Base-by-base conservation (phyloP, 1,140 invertebrate species). In the Penaeus vannamei region DNA sequence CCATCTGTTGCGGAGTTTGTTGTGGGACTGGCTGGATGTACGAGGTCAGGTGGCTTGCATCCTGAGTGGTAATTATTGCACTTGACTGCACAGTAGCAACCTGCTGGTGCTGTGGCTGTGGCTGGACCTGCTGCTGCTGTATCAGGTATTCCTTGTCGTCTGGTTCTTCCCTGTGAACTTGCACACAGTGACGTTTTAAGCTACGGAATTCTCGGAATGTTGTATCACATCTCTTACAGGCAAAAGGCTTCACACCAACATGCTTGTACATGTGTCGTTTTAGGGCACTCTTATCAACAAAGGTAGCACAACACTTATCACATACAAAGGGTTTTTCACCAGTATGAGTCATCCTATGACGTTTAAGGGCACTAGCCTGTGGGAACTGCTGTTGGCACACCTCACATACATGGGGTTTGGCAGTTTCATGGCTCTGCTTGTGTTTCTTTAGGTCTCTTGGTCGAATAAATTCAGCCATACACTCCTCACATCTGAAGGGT, bases 361-460 rank as follows among this genome's bases (percentile, higher is more conserved):
- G 69, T 22, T 83, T 77, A 62, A 90, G 87, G 4, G 82, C 69
- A 64, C 85, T 91, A 26, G 84, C 36, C 76, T 90, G 90, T 10
- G 91, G 80, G 90, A 94, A 94, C 4, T 93, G 92, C 87, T 93
- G 94, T 12, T 87, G 86, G 84, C 92, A 92, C 60, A 90, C 66
- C 5, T 90, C 84, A 79, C 92, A 92, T 19, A 82, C 29, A 29
- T 89, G 91, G 14, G 92, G 91, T 76, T 90, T 91, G 32, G 90
- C 85, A n/a, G 93, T 94, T 14, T 92, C 93, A 91, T 95, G 94
- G 22, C 93, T 94, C 76, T 94, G 91, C 92, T 94, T 94, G 92
- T 95, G 90, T 46, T 86, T 84, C 82, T 91, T 90, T 19, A 91
- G 83, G 53, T 91, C 90, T 23, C 91, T 80, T 36, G 86, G 87